Evolutionary conservation across 2,113 vertebrate genomes (phyloP), one percentile per base, ranked within the genome.

Genomic region (Nycticryphes semicollaris): DNA sequence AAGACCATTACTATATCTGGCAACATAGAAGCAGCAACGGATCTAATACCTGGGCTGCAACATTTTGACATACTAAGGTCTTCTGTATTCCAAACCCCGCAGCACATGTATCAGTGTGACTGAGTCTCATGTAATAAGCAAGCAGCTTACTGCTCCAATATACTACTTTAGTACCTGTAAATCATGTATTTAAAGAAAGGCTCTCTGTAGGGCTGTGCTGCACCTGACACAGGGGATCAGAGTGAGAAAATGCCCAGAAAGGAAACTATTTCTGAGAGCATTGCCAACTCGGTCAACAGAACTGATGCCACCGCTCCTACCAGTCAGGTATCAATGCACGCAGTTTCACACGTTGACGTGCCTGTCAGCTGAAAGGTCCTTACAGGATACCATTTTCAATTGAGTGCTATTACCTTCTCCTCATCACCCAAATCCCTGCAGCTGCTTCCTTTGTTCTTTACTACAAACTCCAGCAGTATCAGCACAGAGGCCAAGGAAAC

Each of bases 111-210:
- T 16, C n/a, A 41, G 35, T 16, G 53, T 27, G 63, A 53, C 37
- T 6, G 20, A 28, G 56, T 24, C 35, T 63, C 54, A 51, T 0
- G 0, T 27, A 59, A 39, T 3, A 8, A 60, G 33, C 59, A 72
- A 57, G 33, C 1, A 0, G 33, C 30, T 86, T 37, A 16, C 43
- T 45, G 10, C 43, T 64, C 27, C 54, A 57, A 7, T 6, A 30
- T 63, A 18, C 50, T 59, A n/a, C n/a, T 54, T 48, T 25, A 59
- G 48, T 37, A 93, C 23, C 43, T n/a, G 14, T 33, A 53, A 47
- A 51, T 59, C 50, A 37, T 0, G 4, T 27, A 45, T 27, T 48
- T 37, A 60, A 62, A 75, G 37, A 35, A 51, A 63, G 18, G 30
- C 28, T 20, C 41, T 47, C 54, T 56, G 31, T 12, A 66, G 27